Conservation (phyloP, 2,797 vertebrate species). For the Atherinosoma microstoma region DNA sequence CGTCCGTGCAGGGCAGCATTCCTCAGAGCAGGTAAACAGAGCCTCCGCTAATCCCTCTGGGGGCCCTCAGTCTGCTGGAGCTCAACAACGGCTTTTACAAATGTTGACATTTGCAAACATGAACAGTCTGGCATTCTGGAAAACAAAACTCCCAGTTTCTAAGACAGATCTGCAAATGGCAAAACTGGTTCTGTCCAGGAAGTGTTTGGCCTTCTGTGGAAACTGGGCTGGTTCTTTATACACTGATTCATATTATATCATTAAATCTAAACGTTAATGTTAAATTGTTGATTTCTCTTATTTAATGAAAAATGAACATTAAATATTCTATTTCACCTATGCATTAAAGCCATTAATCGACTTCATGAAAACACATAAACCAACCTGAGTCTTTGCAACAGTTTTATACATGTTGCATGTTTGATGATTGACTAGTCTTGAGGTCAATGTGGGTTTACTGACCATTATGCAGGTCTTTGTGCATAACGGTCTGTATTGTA, state of each 20-base stretch:
- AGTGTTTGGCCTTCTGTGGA: conserved; percentile 16
- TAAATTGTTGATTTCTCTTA: too few species aligned
- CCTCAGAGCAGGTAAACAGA: conserved; percentile 86
- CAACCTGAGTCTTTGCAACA: not conserved
- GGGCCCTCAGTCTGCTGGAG: conserved; percentile 78
- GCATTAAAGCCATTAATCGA: not conserved
- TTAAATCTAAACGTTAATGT: not conserved
- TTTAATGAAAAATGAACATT: too few species aligned
- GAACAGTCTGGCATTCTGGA: conserved; percentile 75
- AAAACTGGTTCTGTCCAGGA: conserved; percentile 29
- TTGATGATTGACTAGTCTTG: not conserved
- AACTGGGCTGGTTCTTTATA: not conserved
- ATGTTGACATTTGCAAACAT: conserved; percentile 84
- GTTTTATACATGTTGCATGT: not conserved
- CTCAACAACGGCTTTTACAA: conserved; percentile 82
- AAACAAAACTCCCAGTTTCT: conserved; percentile 70
- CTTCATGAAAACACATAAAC: not conserved
- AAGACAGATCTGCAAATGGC: conserved; percentile 51
- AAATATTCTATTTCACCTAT: not conserved
- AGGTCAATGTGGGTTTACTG: not conserved
- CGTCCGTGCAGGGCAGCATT: conserved; percentile 80
- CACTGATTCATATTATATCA: not conserved
- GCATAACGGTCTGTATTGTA: not conserved
- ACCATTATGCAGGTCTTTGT: not conserved
- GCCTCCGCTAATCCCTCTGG: conserved; percentile 80